These are phyloP conservation scores for Semnopithecus entellus DNA, from an alignment of 2,113 vertebrate species.

Conservation along the genomic window DNA sequence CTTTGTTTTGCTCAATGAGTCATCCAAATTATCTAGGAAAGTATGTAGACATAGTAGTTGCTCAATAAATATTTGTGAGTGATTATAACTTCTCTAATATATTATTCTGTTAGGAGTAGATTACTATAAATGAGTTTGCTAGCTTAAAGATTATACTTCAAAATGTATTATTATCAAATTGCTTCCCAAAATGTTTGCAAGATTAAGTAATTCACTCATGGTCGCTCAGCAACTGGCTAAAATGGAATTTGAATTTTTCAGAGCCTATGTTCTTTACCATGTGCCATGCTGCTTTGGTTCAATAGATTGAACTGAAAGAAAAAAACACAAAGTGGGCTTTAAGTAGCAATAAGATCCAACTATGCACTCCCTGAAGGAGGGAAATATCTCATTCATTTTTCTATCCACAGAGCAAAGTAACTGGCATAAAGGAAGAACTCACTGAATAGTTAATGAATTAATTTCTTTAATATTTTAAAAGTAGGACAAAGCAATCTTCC, in stretches of 20 bases:
- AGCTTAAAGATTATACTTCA: background rate
- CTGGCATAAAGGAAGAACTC: background rate
- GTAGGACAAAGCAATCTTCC: background rate
- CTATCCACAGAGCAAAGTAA: background rate
- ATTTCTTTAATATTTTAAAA: background rate
- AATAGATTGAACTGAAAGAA: background rate
- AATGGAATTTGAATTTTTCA: background rate
- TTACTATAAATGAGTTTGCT: background rate
- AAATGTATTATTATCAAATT: background rate
- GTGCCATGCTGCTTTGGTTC: background rate
- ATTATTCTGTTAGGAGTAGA: background rate
- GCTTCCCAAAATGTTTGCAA: background rate
- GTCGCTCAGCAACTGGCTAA: background rate
- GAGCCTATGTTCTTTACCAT: background rate
- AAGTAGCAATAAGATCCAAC: background rate
- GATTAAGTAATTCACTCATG: background rate
- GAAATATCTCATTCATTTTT: background rate
- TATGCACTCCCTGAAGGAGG: background rate
- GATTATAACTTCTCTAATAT: background rate
- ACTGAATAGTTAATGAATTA: background rate
- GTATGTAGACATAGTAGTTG: background rate
- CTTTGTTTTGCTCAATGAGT: background rate
- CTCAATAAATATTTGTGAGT: background rate
- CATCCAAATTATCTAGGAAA: background rate
- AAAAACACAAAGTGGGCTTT: background rate